Base-by-base conservation (phyloP, 2,113 vertebrate genomes). In the Rhynchopsitta pachyrhyncha region DNA sequence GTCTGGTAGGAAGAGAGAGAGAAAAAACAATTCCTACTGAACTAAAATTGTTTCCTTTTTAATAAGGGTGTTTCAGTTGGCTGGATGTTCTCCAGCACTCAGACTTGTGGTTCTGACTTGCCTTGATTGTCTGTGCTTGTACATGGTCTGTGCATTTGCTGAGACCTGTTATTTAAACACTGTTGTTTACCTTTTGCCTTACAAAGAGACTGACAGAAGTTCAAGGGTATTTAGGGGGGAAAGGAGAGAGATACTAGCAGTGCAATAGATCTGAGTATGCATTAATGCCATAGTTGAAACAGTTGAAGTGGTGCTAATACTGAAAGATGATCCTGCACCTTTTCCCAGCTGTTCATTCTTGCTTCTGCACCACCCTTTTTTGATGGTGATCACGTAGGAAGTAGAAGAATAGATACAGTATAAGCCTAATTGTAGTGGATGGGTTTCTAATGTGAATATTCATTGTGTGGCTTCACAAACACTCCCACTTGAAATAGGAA, bases 221-320 rank as follows among this genome's bases (percentile, higher is more conserved):
- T 96, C 94, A 97, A 96, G 95, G 95, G 57, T 84, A 57, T 76
- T 52, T 86, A 87, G 94, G 41, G 89, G 93, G 87, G 95, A 95
- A 92, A 29, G 53, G 25, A 63, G 42, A 49, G 47, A 24, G 41
- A n/a, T 41, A 41, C 7, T 49, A 28, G 14, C 23, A 77, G 66
- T 57, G 86, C 88, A 89, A 95, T 64, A 57, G 83, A 95, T 92
- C 94, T 1, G 1, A 49, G 77, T 25, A 1, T 41, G 78, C 29
- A 5, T 89, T 76, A 31, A 47, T 96, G 81, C 83, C 89, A 69
- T 93, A 79, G 66, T 42, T 95, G 85, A 80, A 91, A 92, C 70
- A 60, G 75, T 82, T 93, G 39, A 62, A 91, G 86, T 33, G 29
- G 77, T 95, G 93, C 66, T 93, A 35, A 17, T 92, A 52, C 57